These are phyloP conservation scores for Manis javanica DNA, from an alignment of 2,797 vertebrate genomes.

Conservation along the genomic window DNA sequence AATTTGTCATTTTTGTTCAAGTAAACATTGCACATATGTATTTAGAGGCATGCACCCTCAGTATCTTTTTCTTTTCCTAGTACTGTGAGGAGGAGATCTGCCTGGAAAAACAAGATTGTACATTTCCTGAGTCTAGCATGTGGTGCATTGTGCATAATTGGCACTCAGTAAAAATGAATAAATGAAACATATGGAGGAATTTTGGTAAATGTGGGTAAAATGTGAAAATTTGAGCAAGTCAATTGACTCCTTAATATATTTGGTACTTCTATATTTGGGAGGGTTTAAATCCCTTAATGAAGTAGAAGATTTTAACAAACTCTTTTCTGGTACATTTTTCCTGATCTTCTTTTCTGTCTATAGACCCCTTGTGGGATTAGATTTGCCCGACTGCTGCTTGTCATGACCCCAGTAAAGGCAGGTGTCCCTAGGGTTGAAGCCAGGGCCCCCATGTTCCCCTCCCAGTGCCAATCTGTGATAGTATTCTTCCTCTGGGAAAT, in stretches of 20 bases:
- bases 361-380: neutral
- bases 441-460: neutral
- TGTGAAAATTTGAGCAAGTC: conserved; percentile 36
- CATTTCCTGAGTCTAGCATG: neutral
- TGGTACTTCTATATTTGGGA: conserved; percentile 43
- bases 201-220: conserved; percentile 50
- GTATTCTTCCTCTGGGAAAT: neutral
- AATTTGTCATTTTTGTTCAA: conserved; percentile 18
- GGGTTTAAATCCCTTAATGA: conserved; percentile 5
- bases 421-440: neutral
- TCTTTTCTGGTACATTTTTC: neutral
- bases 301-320: conserved; percentile 44
- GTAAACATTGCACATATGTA: neutral
- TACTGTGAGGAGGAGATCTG: neutral
- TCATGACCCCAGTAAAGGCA: neutral
- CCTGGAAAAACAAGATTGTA: conserved; percentile 7
- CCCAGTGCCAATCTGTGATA: neutral
- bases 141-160: conserved; percentile 21
- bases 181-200: conserved; percentile 18
- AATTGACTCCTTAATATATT: conserved; percentile 39
- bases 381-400: neutral
- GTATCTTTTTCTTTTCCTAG: conserved; percentile 8
- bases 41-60: neutral
- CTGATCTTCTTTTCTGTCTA: conserved; percentile 15
- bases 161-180: conserved; percentile 31